Conservation (phyloP, 2,888 invertebrate species). For the Agrochola circellaris region DNA sequence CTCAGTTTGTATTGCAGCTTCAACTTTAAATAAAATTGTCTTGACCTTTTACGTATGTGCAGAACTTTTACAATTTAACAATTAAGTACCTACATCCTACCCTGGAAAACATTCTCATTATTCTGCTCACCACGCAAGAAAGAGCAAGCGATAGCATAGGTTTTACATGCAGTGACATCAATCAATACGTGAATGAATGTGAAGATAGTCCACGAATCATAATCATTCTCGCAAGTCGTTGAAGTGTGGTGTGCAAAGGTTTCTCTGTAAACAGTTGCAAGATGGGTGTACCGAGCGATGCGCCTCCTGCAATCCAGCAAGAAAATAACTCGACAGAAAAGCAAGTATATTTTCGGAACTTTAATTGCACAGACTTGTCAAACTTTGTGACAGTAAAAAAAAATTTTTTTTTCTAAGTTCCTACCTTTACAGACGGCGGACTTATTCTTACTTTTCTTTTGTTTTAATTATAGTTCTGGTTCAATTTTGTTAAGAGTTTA, state of each 20-base stretch:
- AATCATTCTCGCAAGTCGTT: background rate
- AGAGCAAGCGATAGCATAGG: conserved; percentile 41
- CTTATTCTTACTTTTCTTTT: background rate
- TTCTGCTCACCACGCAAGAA: conserved; percentile 29
- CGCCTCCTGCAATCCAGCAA: background rate
- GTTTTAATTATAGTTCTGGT: background rate
- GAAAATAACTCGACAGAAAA: background rate
- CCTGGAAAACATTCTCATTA: background rate
- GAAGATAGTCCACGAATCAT: background rate
- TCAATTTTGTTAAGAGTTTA: background rate
- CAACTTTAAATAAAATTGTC: background rate
- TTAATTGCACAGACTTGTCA: background rate
- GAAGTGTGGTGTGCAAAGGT: background rate
- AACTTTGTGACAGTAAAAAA: background rate
- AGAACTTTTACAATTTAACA: background rate
- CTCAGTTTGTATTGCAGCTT: background rate
- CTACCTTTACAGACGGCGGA: background rate
- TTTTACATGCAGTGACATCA: conserved; percentile 33
- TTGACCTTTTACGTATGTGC: background rate
- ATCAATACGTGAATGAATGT: conserved; percentile 31
- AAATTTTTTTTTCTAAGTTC: background rate
- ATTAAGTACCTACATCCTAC: background rate
- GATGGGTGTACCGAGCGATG: conserved; percentile 3
- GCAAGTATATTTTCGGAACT: conserved; percentile 17
- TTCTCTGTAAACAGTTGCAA: background rate